phyloP scores from a whole-genome alignment of 2,888 invertebrate species.

The Cordilura impudica region DNA sequence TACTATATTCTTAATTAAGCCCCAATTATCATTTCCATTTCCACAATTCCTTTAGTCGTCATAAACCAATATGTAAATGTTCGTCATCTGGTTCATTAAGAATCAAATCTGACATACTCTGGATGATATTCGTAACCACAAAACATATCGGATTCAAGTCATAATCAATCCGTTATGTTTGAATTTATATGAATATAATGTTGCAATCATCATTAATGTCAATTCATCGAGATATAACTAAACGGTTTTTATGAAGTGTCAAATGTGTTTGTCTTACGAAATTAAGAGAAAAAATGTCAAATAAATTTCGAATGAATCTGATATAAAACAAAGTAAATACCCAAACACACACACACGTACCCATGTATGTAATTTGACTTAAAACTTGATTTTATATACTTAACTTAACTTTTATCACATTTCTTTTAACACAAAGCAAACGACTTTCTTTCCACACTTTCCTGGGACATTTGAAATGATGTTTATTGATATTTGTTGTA shows the following conservation, averaged over 20 bases:
- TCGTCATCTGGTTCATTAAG: too few relatives aligned
- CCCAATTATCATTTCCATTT: too few relatives aligned
- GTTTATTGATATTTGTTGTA: conserved; percentile 16
- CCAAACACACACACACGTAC: background rate
- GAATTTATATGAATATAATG: conserved; percentile 15
- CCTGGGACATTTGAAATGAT: background rate
- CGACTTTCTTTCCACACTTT: conserved; percentile 12
- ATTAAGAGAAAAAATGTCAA: background rate
- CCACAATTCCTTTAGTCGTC: too few relatives aligned
- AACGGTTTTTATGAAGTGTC: conserved; percentile 37
- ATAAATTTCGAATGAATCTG: background rate
- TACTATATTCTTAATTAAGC: too few relatives aligned
- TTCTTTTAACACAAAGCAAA: background rate
- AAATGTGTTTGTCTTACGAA: conserved; percentile 23
- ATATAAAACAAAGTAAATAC: background rate
- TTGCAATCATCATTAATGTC: conserved; percentile 26
- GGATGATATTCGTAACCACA: too few relatives aligned
- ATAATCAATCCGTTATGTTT: too few relatives aligned
- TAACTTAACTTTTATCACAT: background rate
- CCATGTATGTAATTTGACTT: background rate
- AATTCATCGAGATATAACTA: background rate
- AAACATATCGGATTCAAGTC: too few relatives aligned
- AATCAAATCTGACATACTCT: too few relatives aligned
- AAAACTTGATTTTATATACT: background rate
- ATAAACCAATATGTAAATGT: too few relatives aligned